phyloP scores from a whole-genome alignment of 1,140 invertebrate species.

The Anoplophora glabripennis region DNA sequence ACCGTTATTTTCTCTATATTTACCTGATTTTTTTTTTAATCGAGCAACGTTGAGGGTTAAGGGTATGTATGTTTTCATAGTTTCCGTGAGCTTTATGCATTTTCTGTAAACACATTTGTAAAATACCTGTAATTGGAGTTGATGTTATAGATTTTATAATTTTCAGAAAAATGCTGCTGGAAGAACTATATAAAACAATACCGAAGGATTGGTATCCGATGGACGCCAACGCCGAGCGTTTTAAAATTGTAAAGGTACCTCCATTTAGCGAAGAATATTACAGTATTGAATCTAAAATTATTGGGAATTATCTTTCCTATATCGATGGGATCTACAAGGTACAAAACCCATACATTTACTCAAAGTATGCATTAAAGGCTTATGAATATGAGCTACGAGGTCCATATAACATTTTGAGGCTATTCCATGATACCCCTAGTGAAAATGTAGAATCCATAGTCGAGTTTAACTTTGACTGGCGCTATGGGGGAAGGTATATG shows the following conservation, averaged over 20 bases:
- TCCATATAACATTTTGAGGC: background rate
- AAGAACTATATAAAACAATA: constrained; percentile 10
- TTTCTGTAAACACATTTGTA: too few relatives aligned
- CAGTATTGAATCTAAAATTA: background rate
- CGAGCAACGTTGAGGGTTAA: too few relatives aligned
- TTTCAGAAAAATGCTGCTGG: constrained; percentile 11
- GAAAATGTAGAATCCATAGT: constrained; percentile 24
- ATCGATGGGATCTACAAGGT: constrained; percentile 21
- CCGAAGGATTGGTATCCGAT: constrained; percentile 19
- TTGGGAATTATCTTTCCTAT: constrained; percentile 1
- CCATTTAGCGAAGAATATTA: constrained; percentile 16
- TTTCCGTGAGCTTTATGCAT: too few relatives aligned
- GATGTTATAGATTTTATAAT: background rate
- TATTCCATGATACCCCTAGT: constrained; percentile 26
- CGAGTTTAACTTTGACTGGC: constrained; percentile 30
- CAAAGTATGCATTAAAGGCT: constrained; percentile 22
- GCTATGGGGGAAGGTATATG: constrained; percentile 23
- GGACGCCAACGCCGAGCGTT: constrained; percentile 10
- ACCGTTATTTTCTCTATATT: too few relatives aligned
- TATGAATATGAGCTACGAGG: constrained; percentile 24
- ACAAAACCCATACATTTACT: constrained; percentile 26
- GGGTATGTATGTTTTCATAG: too few relatives aligned
- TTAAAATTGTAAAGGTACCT: constrained; percentile 1
- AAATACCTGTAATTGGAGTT: too few relatives aligned
- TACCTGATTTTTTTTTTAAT: too few relatives aligned